Evolutionary conservation across 1,140 invertebrate species (phyloP).

Genomic region (Eumaeus atala): DNA sequence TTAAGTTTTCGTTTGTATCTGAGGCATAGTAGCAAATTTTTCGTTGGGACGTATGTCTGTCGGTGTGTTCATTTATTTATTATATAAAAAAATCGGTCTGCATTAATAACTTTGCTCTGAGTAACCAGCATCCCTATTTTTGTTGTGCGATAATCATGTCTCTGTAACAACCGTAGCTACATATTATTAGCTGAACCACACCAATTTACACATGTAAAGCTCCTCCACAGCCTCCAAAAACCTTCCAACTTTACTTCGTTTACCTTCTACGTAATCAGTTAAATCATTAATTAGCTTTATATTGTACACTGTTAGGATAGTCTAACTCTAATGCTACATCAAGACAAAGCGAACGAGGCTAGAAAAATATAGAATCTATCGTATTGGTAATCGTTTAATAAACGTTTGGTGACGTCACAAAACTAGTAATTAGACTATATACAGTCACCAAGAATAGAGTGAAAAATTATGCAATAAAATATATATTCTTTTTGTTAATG

Average conservation of each 20-base stretch:
- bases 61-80: not conserved
- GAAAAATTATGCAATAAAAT: no score
- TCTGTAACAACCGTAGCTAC: no score
- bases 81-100: not conserved
- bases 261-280: slow-evolving; percentile 64
- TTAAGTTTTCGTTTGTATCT: slow-evolving; percentile 19
- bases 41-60: not conserved
- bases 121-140: not conserved
- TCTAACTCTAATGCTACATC: slow-evolving; percentile 24
- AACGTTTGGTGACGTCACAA: slow-evolving; percentile 6
- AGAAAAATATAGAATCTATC: slow-evolving; percentile 22
- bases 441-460: no score
- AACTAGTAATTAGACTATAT: not conserved
- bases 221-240: not conserved
- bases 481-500: no score
- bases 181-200: not conserved
- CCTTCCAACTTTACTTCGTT: slow-evolving; percentile 30
- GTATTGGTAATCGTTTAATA: not conserved
- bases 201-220: not conserved
- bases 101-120: not conserved
- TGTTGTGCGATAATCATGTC: no score
- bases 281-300: slow-evolving; percentile 44
- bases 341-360: slow-evolving; percentile 61
- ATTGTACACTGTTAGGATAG: slow-evolving; percentile 40
- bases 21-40: not conserved